These are phyloP conservation scores for Leucopsar rothschildi DNA, from an alignment of 2,113 vertebrate genomes.

Conservation along the genomic window DNA sequence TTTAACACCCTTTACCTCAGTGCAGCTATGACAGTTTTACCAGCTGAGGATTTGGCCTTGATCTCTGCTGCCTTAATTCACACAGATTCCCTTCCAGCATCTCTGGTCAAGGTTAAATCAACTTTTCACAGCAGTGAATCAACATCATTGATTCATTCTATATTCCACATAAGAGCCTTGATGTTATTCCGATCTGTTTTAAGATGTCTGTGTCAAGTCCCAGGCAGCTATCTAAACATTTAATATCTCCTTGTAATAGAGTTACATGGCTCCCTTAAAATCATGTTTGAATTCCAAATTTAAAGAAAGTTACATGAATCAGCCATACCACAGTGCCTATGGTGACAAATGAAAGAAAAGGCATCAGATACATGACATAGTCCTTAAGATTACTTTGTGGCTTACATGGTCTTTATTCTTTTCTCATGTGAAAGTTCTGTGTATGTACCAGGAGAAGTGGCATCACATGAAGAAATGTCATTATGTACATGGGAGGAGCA, in stretches of 20 bases:
- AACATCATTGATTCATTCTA: neutral
- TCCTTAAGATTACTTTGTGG: neutral
- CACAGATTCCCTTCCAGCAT: neutral
- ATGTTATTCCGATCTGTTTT: neutral
- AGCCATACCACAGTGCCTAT: neutral
- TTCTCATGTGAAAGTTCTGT: neutral
- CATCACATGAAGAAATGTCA: neutral
- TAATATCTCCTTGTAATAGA: neutral
- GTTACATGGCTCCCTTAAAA: neutral
- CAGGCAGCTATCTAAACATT: conserved; percentile 30
- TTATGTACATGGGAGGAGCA: neutral
- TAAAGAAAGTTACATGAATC: neutral
- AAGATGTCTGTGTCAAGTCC: neutral
- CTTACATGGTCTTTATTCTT: neutral
- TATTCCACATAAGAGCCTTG: neutral
- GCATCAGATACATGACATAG: neutral
- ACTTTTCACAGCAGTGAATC: conserved; percentile 22
- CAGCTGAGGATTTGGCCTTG: conserved; percentile 21
- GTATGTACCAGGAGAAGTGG: neutral
- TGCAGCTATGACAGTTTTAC: neutral
- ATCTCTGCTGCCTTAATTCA: conserved; percentile 21
- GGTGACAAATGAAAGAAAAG: neutral
- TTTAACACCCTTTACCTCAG: neutral
- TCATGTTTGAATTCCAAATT: neutral
- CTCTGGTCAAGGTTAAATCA: conserved; percentile 45